These are phyloP conservation scores for Hypsopygia costalis DNA, from an alignment of 2,888 invertebrate genomes.

Conservation along the genomic window DNA sequence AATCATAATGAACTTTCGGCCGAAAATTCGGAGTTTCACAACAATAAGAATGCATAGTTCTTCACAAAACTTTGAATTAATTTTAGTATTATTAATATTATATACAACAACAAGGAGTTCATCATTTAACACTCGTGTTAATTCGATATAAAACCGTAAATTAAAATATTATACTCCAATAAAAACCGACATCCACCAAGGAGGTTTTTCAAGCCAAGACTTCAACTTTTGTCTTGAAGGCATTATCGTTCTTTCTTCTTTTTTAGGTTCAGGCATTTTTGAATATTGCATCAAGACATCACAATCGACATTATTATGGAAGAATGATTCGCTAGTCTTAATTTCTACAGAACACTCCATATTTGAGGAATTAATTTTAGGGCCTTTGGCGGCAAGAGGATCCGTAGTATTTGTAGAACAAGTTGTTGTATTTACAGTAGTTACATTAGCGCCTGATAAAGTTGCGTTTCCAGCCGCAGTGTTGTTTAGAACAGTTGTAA, in stretches of 20 bases:
- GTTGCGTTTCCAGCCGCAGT: too few species aligned
- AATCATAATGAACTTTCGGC: too few species aligned
- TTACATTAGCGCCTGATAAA: constrained; percentile 13
- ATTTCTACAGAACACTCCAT: constrained; percentile 61
- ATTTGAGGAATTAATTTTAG: constrained; percentile 34
- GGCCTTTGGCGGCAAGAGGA: constrained; percentile 50
- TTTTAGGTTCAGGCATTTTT: constrained; percentile 52
- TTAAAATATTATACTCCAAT: constrained; percentile 42
- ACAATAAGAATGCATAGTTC: too few species aligned
- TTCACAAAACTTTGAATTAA: too few species aligned
- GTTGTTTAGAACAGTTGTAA: constrained; percentile 17
- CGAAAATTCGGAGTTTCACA: too few species aligned
- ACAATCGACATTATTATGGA: constrained; percentile 52
- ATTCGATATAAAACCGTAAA: too few species aligned
- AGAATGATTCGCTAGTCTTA: constrained; percentile 36
- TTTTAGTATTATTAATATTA: too few species aligned
- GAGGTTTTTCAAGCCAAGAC: constrained; percentile 57
- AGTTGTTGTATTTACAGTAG: constrained; percentile 32
- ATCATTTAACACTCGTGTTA: too few species aligned
- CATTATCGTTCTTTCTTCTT: constrained; percentile 29
- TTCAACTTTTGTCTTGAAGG: constrained; percentile 53
- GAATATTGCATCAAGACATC: constrained; percentile 48
- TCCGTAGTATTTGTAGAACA: constrained; percentile 44
- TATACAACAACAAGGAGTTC: too few species aligned
- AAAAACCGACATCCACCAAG: constrained; percentile 69